Evolutionary conservation across 1,140 invertebrate species (phyloP), one percentile per base, ranked within the genome.

Genomic region (Drosophila pandora): DNA sequence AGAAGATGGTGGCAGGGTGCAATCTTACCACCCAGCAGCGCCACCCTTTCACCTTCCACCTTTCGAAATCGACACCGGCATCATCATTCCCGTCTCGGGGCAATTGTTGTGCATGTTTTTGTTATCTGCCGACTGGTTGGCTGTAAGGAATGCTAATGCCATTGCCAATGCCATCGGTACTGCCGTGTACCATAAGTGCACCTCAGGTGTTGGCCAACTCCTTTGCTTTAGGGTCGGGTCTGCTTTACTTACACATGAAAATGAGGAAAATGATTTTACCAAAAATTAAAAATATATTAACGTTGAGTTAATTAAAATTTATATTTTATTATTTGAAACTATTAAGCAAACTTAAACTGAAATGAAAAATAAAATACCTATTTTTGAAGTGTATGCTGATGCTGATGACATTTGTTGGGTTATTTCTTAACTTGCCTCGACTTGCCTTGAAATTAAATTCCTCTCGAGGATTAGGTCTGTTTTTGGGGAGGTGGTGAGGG

Each of bases 91-190:
- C 65, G 64, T 57, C 71, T 81, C 64, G 78, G 54, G 70, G 61
- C 80, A 76, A 79, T 84, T 84, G 77, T 80, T 87, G 82, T 87
- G 69, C 83, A 77, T 87, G 82, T 87, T 88, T 85, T 88, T 88
- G 83, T 88, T 87, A 87, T 87, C 82, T 87, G 30, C 70, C 59
- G 55, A 56, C 56, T 67, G 80, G 60, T 48, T 68, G 77, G 81
- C 82, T 87, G 82, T 87, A 88, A 87, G 83, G 82, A 87, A 87
- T 87, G 83, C 82, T 87, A 87, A 87, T 87, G 82, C 83, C 78
- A 61, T 30, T 68, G 13, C 28, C 25, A 41, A 23, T 53, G 48
- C 49, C 48, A 22, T 8, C 37, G n/a, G 45, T 25, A 60, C 62
- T 8, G 43, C 49, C 62, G 34, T 34, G 67, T 68, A 65, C 74